Base-by-base conservation (phyloP, 2,797 vertebrate genomes). In the Gymnothorax javanicus region DNA sequence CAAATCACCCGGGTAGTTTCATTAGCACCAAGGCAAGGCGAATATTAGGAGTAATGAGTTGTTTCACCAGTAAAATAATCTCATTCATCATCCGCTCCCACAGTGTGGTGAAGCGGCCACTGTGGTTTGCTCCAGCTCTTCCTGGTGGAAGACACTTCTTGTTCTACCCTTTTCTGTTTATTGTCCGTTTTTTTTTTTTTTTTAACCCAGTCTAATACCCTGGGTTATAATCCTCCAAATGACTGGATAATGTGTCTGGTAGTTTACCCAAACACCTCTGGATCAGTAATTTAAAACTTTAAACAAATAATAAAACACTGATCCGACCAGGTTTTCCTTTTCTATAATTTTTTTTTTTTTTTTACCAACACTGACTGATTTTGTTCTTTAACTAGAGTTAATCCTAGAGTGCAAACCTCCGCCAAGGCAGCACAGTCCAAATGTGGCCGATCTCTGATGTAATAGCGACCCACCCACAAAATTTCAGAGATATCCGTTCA, bases 121-220 rank as follows among this genome's bases (percentile, higher is more conserved):
- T 43, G 33, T 43, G 33, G 33, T 43, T 43, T 67, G 64, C 1
- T 7, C 20, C 64, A 67, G 64, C 25, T n/a, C 23, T n/a, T 67
- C 20, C 23, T n/a, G 64, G 23, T n/a, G 25, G 64, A 67, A 67
- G 64, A 7, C 64, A 67, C 23, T 67, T 25, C 64, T n/a, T n/a
- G 62, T 20, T 4, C 20, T 62, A 43, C 33, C 33, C 33, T 43
- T 43, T 43, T 43, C 33, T 43, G 33, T 43, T 43, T 43, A 43
- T 43, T 43, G 33, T 43, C 2, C 33, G 2, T 20, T 62, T 62
- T 2, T 62, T 20, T 67, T n/a, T 67, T 67, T 23, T 67, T 67
- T 67, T 67, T n/a, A n/a, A 67, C 64, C 60, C 64, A 67, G 64
- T 67, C 64, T 67, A 67, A n/a, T 67, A 67, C 64, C 64, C 64